A percentile compares a stretch with the other conserved stretches of the same genome.
Evolutionary conservation across 2,888 invertebrate species (phyloP).

Genomic region (Holacanthella duospinosa): DNA sequence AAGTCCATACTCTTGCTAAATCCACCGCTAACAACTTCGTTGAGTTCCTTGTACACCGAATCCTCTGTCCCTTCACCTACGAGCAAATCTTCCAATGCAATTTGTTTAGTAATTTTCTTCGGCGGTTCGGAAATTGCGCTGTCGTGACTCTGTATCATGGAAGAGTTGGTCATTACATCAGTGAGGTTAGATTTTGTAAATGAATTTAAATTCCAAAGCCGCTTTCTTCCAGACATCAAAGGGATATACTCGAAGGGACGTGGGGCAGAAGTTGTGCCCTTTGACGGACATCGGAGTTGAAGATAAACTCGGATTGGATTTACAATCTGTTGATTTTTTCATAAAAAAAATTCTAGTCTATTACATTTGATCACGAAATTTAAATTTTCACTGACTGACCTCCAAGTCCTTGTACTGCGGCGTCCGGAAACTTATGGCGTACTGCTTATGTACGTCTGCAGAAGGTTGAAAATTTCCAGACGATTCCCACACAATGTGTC

Average conservation of each 20-base stretch:
- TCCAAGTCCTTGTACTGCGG: slow-evolving; percentile 63
- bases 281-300: slow-evolving; percentile 72
- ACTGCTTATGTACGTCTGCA: slow-evolving; percentile 79
- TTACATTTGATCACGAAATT: background rate
- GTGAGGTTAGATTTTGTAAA: background rate
- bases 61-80: background rate
- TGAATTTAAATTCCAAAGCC: background rate
- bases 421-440: slow-evolving; percentile 69
- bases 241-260: slow-evolving; percentile 76
- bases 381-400: slow-evolving; percentile 36
- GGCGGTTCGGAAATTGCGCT: background rate
- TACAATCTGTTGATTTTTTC: too few species aligned
- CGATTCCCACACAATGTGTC: slow-evolving; percentile 66
- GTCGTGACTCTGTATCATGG: background rate
- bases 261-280: slow-evolving; percentile 70
- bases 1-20: slow-evolving; percentile 1
- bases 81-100: background rate
- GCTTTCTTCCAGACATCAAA: slow-evolving; percentile 52
- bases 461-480: slow-evolving; percentile 68
- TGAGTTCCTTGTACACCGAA: background rate
- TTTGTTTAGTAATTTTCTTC: background rate
- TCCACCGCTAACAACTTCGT: background rate
- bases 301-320: slow-evolving; percentile 67
- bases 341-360: slow-evolving; percentile 18
- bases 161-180: background rate